Conservation (phyloP, 2,888 invertebrate species). For the Zeuzera pyrina region DNA sequence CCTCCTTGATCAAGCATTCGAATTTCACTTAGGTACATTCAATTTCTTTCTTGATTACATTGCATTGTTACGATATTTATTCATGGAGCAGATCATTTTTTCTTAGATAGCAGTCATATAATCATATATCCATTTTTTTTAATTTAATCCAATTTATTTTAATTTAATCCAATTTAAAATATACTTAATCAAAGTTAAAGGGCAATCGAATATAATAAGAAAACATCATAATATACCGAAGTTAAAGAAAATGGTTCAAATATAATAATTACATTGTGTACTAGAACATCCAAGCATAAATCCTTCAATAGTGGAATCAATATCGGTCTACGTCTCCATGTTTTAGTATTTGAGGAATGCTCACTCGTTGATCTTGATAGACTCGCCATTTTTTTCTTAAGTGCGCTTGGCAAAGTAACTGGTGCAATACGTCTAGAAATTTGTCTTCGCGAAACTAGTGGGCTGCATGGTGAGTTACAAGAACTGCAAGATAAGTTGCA, state of each 20-base stretch:
- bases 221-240: too few species aligned
- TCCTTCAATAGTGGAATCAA: conserved; percentile 59
- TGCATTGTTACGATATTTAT: too few species aligned
- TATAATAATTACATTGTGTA: conserved; percentile 68
- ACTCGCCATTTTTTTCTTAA: conserved; percentile 13
- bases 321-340: conserved; percentile 45
- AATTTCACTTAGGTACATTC: too few species aligned
- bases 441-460: conserved; percentile 22
- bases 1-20: too few species aligned
- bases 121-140: background rate
- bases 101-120: too few species aligned
- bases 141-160: background rate
- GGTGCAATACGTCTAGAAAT: conserved; percentile 21
- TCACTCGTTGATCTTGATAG: conserved; percentile 19
- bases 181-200: too few species aligned
- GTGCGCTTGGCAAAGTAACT: conserved; percentile 15
- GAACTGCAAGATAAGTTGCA: conserved; percentile 16
- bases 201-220: too few species aligned
- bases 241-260: too few species aligned
- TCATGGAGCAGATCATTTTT: too few species aligned
- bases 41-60: too few species aligned
- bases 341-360: conserved; percentile 19
- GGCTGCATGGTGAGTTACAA: conserved; percentile 15
- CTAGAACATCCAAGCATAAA: conserved; percentile 70
- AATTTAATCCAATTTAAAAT: too few species aligned